Percentiles rank a stretch among this genome's conserved stretches.
These are phyloP conservation scores for Rhagonycha fulva DNA, from an alignment of 2,888 invertebrate species.

Conservation along the genomic window DNA sequence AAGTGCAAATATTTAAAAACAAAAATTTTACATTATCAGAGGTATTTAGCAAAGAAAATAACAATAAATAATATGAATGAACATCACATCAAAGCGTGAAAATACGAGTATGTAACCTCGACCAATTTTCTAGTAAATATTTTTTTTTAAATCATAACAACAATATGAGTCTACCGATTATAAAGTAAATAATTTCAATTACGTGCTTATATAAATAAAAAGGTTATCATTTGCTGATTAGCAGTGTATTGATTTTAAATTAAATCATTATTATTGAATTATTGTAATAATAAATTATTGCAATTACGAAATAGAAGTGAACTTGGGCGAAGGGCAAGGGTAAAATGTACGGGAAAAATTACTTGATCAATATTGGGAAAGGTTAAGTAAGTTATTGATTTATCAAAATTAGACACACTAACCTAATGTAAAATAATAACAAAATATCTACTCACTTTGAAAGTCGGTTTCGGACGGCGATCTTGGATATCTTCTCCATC, in stretches of 20 bases:
- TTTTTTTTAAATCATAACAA: not conserved
- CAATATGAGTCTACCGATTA: not conserved
- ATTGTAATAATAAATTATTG: not conserved
- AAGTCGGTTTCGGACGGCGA: conserved; percentile 43
- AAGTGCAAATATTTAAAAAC: not conserved
- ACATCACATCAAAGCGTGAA: not conserved
- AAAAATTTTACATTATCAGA: not conserved
- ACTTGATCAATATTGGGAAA: conserved; percentile 1
- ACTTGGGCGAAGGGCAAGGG: not conserved
- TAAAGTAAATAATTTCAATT: not conserved
- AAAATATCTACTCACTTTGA: conserved; percentile 36
- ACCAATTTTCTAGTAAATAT: not conserved
- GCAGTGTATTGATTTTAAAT: not conserved
- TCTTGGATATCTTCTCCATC: conserved; percentile 43
- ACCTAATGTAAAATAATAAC: not conserved
- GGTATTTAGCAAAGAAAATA: not conserved
- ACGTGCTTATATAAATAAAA: not conserved
- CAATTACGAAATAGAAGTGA: not conserved
- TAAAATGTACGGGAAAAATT: not conserved
- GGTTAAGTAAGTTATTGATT: not conserved
- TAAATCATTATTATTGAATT: not conserved
- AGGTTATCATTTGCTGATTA: not conserved
- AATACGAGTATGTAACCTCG: not conserved
- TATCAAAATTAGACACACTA: not conserved
- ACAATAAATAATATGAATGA: not conserved